These are phyloP conservation scores for Hesperophylax magnus DNA, from an alignment of 1,140 invertebrate species.

Conservation along the genomic window DNA sequence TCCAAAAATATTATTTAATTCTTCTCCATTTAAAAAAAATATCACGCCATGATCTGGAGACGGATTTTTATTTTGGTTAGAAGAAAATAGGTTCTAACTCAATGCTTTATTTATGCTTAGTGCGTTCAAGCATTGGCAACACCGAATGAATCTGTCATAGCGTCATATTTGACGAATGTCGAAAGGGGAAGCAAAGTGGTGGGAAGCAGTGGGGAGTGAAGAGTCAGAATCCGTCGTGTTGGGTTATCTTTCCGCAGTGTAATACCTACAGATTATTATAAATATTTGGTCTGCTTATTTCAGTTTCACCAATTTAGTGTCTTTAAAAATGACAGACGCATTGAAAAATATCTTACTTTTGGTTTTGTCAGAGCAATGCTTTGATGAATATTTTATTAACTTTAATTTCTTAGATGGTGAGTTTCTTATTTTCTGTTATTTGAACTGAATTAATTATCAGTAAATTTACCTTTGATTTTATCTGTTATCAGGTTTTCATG, in stretches of 20 bases:
- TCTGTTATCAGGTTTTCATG: too few relatives aligned
- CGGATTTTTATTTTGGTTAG: too few relatives aligned
- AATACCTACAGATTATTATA: not conserved
- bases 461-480: too few relatives aligned
- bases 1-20: too few relatives aligned
- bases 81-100: too few relatives aligned
- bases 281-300: slow-evolving; percentile 18
- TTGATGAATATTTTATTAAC: slow-evolving; percentile 81
- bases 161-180: too few relatives aligned
- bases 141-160: too few relatives aligned
- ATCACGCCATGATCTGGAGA: too few relatives aligned
- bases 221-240: slow-evolving; percentile 2
- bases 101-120: too few relatives aligned
- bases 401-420: slow-evolving; percentile 84
- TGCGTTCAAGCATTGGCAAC: too few relatives aligned
- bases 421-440: slow-evolving; percentile 9
- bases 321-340: slow-evolving; percentile 66
- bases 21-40: too few relatives aligned
- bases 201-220: not conserved
- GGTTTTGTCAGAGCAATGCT: slow-evolving; percentile 78
- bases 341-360: slow-evolving; percentile 69
- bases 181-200: not conserved
- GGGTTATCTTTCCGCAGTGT: slow-evolving; percentile 1
- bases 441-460: too few relatives aligned
- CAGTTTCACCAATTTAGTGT: slow-evolving; percentile 12